Evolutionary conservation across 1,140 invertebrate species (phyloP), one percentile per base, ranked within the genome.

Genomic region (Procambarus virginalis): DNA sequence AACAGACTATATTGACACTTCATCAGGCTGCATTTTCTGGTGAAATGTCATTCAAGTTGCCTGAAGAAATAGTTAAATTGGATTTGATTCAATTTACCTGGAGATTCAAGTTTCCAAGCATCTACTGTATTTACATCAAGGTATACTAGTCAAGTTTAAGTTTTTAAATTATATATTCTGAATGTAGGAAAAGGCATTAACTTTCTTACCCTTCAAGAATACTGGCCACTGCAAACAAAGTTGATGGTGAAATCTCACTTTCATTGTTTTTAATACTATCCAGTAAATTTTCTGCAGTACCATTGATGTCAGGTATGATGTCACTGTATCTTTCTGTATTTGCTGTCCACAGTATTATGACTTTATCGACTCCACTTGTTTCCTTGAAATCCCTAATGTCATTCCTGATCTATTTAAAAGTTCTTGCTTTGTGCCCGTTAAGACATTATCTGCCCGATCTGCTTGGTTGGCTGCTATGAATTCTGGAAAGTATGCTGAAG

Each of bases 391-490:
- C 94, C 6, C 94, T 93, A 89, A 96, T 96, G 90, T 96, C 95
- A 34, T 92, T 92, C 6, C 95, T 93, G 46, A 95, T 94, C 82
- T 93, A 48, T 94, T 93, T 85, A 95, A 60, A 75, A 91, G 89
- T 55, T 92, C 86, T 48, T 89, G 86, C 55, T 91, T 92, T 2
- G 84, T 92, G 12, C 92, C 92, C 20, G 93, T 93, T 68, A 99
- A 95, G 2, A 98, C 92, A 94, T 99, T 99, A 92, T 98, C 96
- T 0, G 97, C 98, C 51, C 98, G 95, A 77, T 96, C 95, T 79
- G 95, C 95, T 94, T 99, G 98, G 95, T 99, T 99, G 78, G 97
- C 96, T n/a, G 98, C 98, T 92, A 99, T 98, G 93, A 98, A 99
- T 93, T 98, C 97, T 2, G 96, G 95, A 93, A 96, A 96, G 93